These are phyloP conservation scores for Choloepus hoffmanni DNA, from an alignment of 2,113 vertebrate species.

Conservation along the genomic window DNA sequence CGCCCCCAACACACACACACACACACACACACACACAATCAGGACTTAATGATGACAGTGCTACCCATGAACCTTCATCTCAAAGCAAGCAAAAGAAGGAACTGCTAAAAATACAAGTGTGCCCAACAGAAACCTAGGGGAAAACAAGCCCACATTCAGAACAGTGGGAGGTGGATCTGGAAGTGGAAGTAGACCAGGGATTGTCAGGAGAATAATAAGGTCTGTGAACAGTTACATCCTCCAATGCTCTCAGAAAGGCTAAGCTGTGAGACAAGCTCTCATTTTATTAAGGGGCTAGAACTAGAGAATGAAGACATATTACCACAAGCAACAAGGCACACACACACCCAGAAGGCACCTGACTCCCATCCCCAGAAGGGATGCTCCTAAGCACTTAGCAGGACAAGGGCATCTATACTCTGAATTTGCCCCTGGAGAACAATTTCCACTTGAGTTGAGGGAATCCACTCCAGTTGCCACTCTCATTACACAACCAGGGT, in stretches of 20 bases:
- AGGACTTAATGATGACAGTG: neutral
- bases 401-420: neutral
- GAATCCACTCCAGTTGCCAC: neutral
- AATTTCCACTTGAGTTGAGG: neutral
- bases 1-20: no score
- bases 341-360: neutral
- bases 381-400: neutral
- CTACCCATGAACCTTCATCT: neutral
- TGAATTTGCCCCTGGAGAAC: neutral
- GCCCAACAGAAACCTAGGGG: constrained; percentile 1
- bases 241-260: constrained; percentile 7
- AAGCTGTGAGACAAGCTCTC: neutral
- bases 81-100: constrained; percentile 37
- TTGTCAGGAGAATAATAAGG: constrained; percentile 43
- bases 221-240: neutral
- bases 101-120: neutral
- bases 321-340: neutral
- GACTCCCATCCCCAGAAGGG: neutral
- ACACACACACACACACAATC: neutral
- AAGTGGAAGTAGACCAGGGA: neutral
- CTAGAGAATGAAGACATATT: neutral
- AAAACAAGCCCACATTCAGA: constrained; percentile 22
- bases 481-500: neutral
- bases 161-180: neutral
- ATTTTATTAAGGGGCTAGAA: neutral